phyloP scores from a whole-genome alignment of 2,888 invertebrate genomes.

The Gymnoscelis rufifasciata region DNA sequence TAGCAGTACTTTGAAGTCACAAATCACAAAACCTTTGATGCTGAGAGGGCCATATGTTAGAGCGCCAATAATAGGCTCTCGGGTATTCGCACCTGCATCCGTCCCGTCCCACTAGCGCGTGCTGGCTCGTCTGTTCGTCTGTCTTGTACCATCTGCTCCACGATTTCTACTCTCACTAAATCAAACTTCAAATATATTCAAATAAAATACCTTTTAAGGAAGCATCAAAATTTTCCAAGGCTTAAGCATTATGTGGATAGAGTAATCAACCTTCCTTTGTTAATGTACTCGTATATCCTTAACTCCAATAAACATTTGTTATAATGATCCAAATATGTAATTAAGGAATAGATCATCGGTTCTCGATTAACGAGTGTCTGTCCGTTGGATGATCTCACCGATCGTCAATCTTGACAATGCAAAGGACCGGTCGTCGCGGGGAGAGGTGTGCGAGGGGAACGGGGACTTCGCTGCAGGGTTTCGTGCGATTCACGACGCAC shows the following conservation, averaged over 20 bases:
- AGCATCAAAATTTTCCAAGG: no score
- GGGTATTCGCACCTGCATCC: conserved; percentile 68
- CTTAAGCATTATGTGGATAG: no score
- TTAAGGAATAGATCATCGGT: conserved; percentile 42
- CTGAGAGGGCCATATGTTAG: conserved; percentile 52
- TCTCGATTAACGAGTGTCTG: conserved; percentile 53
- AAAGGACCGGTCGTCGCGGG: conserved; percentile 69
- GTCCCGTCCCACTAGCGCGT: conserved; percentile 62
- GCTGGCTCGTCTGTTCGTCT: conserved; percentile 34
- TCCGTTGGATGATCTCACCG: conserved; percentile 72
- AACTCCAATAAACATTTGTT: no score
- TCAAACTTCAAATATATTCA: no score
- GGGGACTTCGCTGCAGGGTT: conserved; percentile 62
- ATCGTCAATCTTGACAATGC: conserved; percentile 76
- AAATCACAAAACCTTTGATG: conserved; percentile 30
- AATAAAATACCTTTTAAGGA: no score
- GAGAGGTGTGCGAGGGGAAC: conserved; percentile 49
- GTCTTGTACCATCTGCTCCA: conserved; percentile 30
- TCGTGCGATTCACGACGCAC: conserved; percentile 66
- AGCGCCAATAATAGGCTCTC: conserved; percentile 50
- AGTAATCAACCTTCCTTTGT: no score
- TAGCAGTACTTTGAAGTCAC: conserved; percentile 30
- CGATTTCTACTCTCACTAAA: conserved; percentile 5
- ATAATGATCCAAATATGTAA: conserved; percentile 34
- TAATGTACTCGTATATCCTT: no score